A percentile compares a stretch with the other conserved stretches of the same genome.
Evolutionary conservation across 2,113 vertebrate genomes (phyloP).

Genomic region (Conger conger): DNA sequence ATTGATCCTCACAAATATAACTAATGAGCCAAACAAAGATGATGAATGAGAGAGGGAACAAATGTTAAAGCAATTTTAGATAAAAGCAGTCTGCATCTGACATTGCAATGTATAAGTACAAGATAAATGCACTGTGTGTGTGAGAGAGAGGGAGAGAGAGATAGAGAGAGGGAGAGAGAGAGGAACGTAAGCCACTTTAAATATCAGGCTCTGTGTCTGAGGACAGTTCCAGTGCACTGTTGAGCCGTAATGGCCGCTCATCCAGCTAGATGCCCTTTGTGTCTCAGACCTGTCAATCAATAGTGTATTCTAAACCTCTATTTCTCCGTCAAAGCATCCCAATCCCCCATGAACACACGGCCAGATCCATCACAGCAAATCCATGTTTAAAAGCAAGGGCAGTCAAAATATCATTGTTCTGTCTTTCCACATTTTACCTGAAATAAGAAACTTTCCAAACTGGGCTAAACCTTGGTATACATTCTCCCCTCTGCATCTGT

Average conservation of each 20-base stretch:
- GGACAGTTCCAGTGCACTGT: background rate
- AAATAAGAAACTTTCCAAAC: background rate
- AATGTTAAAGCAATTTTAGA: background rate
- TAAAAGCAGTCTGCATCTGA: background rate
- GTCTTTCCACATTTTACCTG: background rate
- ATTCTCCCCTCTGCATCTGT: background rate
- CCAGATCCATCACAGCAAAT: background rate
- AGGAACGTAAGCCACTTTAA: background rate
- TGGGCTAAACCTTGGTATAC: background rate
- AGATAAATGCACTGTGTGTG: background rate
- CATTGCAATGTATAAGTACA: background rate
- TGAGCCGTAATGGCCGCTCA: too few relatives aligned
- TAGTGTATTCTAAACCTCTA: background rate
- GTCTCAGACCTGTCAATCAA: background rate
- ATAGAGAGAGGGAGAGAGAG: background rate
- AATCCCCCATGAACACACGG: background rate
- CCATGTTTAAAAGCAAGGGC: background rate
- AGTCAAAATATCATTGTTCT: background rate
- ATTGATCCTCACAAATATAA: constrained; percentile 1
- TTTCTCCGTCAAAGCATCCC: background rate
- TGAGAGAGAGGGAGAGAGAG: background rate
- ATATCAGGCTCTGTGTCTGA: background rate
- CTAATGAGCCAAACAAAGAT: background rate
- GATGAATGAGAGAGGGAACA: background rate
- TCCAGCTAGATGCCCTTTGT: too few relatives aligned